These are phyloP conservation scores for Mareca strepera DNA, from an alignment of 2,797 vertebrate genomes.

Conservation along the genomic window DNA sequence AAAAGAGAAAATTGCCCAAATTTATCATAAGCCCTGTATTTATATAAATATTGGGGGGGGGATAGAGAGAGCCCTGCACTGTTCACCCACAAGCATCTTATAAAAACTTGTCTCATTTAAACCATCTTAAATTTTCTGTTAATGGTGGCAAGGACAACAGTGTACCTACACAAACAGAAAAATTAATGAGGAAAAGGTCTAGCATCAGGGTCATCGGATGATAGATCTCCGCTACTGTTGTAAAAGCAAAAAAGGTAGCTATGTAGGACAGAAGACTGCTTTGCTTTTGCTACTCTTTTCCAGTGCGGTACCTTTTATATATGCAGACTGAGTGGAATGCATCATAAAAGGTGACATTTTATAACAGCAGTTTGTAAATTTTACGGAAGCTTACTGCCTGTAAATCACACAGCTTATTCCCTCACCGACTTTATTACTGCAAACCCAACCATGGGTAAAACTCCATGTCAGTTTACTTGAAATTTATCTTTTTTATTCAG, in stretches of 20 bases:
- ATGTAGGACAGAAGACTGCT: constrained; percentile 53
- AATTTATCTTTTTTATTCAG: constrained; percentile 82
- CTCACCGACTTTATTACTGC: constrained; percentile 80
- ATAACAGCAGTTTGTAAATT: constrained; percentile 85
- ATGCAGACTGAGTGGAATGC: constrained; percentile 77
- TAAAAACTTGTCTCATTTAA: neutral
- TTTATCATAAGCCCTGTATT: neutral
- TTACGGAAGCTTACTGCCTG: constrained; percentile 78
- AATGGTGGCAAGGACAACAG: neutral
- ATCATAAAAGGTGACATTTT: constrained; percentile 85
- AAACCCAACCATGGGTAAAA: constrained; percentile 80
- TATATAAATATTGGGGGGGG: neutral
- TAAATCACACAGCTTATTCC: constrained; percentile 82
- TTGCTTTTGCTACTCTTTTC: constrained; percentile 72
- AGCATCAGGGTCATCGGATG: constrained; percentile 36
- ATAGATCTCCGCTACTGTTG: constrained; percentile 50
- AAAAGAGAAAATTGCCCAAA: neutral
- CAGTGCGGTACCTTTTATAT: constrained; percentile 76
- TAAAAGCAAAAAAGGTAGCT: constrained; percentile 21
- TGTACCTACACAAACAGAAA: neutral
- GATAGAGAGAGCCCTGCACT: neutral
- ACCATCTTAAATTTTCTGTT: neutral
- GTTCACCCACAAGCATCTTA: neutral
- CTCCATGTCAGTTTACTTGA: constrained; percentile 78
- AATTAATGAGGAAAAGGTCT: constrained; percentile 6